Evolutionary conservation across 2,797 vertebrate genomes (phyloP), one percentile per base, ranked within the genome.

Genomic region (Sternarchorhynchus goeldii): DNA sequence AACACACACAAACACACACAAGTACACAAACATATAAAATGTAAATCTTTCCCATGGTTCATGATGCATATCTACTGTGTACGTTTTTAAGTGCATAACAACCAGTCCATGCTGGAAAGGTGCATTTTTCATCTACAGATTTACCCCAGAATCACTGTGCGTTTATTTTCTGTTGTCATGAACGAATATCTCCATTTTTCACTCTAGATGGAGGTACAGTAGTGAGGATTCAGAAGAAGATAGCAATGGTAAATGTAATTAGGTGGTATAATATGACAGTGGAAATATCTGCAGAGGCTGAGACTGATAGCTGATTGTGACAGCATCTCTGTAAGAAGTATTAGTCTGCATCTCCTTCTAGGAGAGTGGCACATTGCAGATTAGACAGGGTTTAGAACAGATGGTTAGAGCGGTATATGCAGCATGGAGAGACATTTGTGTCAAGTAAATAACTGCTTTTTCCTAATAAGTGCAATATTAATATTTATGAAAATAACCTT

Each of bases 201-300:
- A 73, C 67, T 36, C 41, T 58, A 34, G 31, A 59, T 76, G 14
- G 12, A 50, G 64, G 76, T 76, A 45, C 68, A 62, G 76, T 29
- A 67, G 29, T 34, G 41, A 65, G 20, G 32, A 75, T 71, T 62
- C 71, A 36, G 45, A 66, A 70, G 66, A n/a, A 31, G 59, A 59
- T 73, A 69, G 76, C 55, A 68, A 76, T 75, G 60, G 76, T 78
- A 78, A 81, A 83, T 41, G 76, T 71, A 82, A 82, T 82, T 82
- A 82, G 76, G 75, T 79, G 66, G 69, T 58, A 81, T 81, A 83
- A 85, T 83, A 67, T 81, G 76, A 81, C 81, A 81, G 65, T 63
- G 70, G 65, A 80, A 85, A 77, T 79, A 81, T 79, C 81, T 82
- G 70, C 56, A 81, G 34, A 50, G 39, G 75, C 41, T 64, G 68